Percentiles rank a stretch among this genome's conserved stretches.
These are phyloP conservation scores for Ophthalmolycus amberensis DNA, from an alignment of 2,113 vertebrate genomes.

Conservation along the genomic window DNA sequence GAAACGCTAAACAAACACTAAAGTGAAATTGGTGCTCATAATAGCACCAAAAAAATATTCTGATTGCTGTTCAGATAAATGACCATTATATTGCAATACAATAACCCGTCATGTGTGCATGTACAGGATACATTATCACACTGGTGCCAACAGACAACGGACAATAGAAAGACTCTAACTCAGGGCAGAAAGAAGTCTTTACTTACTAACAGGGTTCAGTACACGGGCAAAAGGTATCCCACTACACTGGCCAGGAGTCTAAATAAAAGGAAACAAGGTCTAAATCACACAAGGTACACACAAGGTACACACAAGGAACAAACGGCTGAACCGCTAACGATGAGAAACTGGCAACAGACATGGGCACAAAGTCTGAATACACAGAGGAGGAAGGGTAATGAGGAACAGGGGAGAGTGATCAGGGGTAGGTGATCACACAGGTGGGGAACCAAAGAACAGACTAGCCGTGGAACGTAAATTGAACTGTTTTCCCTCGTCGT, in stretches of 20 bases:
- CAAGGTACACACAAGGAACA: no score
- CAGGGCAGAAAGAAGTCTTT: no score
- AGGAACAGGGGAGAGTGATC: neutral
- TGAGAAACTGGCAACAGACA: neutral
- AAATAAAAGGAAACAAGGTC: no score
- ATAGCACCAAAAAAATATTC: neutral
- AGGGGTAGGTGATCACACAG: neutral
- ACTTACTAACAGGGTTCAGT: no score
- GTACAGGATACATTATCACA: neutral
- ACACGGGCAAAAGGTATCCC: no score
- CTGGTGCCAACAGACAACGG: no score
- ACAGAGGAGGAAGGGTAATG: neutral
- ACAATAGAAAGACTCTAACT: no score
- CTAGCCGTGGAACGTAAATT: no score
- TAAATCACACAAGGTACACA: no score
- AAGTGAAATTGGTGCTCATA: neutral
- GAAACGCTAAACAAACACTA: neutral
- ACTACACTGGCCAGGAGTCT: no score
- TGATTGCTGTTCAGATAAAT: neutral
- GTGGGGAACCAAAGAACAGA: neutral
- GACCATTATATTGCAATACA: neutral
- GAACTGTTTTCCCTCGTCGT: neutral
- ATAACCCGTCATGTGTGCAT: neutral
- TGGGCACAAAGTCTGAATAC: neutral
- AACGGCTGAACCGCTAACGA: no score